phyloP scores from a whole-genome alignment of 1,140 invertebrate species.

The Drosophila watanabei region DNA sequence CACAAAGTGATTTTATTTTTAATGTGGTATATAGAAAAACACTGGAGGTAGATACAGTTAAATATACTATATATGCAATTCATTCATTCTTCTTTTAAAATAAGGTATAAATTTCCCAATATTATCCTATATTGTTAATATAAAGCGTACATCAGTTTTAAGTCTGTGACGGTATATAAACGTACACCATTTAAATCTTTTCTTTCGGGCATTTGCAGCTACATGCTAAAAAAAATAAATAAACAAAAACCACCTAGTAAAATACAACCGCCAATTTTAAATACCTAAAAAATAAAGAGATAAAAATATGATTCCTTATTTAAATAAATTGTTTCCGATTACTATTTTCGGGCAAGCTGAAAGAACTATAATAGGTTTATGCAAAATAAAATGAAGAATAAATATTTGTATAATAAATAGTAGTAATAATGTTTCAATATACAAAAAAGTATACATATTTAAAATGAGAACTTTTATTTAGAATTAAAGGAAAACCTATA shows the following conservation, averaged over 20 bases:
- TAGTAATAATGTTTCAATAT: not conserved
- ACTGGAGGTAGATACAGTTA: not conserved
- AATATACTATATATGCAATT: not conserved
- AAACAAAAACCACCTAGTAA: slow-evolving; percentile 39
- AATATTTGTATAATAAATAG: not conserved
- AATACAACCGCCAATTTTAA: not conserved
- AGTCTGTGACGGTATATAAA: too few species aligned
- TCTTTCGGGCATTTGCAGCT: slow-evolving; percentile 15
- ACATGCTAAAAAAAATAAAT: slow-evolving; percentile 46
- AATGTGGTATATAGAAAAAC: not conserved
- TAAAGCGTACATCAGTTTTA: not conserved
- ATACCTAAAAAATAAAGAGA: not conserved
- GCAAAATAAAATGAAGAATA: not conserved
- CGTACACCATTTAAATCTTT: not conserved
- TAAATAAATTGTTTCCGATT: not conserved
- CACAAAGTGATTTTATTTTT: not conserved
- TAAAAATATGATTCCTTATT: not conserved
- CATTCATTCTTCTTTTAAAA: not conserved
- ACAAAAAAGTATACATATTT: not conserved
- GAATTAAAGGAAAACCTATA: not conserved
- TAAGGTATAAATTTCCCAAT: not conserved
- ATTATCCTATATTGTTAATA: not conserved
- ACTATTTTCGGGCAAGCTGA: too few species aligned
- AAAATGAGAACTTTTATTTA: not conserved
- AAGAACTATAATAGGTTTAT: not conserved